These are phyloP conservation scores for Drosophila yooni DNA, from an alignment of 2,888 invertebrate species.

Conservation along the genomic window DNA sequence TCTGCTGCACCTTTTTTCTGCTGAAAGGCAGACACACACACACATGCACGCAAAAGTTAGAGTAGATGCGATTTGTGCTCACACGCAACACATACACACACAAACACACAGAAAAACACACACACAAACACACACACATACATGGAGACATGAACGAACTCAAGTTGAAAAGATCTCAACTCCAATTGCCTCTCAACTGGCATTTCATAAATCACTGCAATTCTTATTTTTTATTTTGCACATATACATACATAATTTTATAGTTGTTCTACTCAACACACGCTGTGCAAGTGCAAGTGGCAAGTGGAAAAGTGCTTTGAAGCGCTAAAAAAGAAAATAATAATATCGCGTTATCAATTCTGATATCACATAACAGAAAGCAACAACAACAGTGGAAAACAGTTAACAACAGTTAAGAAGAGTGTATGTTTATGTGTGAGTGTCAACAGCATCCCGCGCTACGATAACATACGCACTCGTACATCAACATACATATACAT, in stretches of 20 bases:
- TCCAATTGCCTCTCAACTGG: conserved; percentile 39
- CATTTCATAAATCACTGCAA: conserved; percentile 54
- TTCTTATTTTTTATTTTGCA: conserved; percentile 12
- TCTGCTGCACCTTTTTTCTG: conserved; percentile 75
- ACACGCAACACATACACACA: conserved; percentile 20
- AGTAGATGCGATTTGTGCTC: conserved; percentile 8
- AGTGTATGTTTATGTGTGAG: conserved; percentile 15
- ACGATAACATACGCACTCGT: conserved; percentile 6
- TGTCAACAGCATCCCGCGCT: conserved; percentile 49
- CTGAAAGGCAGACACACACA: conserved; percentile 56
- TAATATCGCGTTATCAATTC: conserved; percentile 41
- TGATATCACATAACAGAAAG: conserved; percentile 40
- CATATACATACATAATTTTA: conserved; percentile 2
- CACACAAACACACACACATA: conserved; percentile 3
- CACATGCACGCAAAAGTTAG: conserved; percentile 7
- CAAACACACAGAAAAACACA: neutral
- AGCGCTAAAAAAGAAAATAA: conserved; percentile 30
- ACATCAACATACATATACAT: conserved; percentile 9
- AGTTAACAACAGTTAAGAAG: conserved; percentile 37
- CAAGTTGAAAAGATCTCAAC: conserved; percentile 40
- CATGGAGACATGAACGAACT: conserved; percentile 19
- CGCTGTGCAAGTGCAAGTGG: conserved; percentile 41
- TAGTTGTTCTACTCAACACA: conserved; percentile 21
- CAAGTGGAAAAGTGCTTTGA: conserved; percentile 40
- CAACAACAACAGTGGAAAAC: conserved; percentile 43